A percentile compares a stretch with the other conserved stretches of the same genome.
phyloP scores from a whole-genome alignment of 2,797 vertebrate genomes.

The Coranthus polyacanthus region DNA sequence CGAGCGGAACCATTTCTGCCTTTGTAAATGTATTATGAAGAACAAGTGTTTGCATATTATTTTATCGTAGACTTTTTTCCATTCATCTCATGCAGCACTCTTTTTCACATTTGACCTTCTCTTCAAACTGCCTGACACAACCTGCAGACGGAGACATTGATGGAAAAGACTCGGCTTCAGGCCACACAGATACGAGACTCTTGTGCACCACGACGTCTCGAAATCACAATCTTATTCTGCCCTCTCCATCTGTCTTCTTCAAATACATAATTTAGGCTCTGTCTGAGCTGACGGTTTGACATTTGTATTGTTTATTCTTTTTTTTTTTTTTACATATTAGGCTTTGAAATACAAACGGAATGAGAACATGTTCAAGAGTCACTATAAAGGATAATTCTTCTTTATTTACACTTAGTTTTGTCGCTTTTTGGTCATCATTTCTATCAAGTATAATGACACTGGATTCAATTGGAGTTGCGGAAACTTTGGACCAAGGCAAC shows the following conservation, averaged over 20 bases:
- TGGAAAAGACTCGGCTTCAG: not conserved
- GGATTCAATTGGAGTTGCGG: too few species aligned
- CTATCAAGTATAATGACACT: too few species aligned
- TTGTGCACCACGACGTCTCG: not conserved
- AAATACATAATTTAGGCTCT: not conserved
- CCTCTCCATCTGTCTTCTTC: not conserved
- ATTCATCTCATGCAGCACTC: conserved; percentile 4
- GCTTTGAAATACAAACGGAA: too few species aligned
- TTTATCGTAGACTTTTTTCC: not conserved
- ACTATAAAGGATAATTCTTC: too few species aligned
- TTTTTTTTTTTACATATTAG: not conserved
- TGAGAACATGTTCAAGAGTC: too few species aligned
- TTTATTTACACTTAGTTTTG: too few species aligned
- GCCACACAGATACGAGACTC: not conserved
- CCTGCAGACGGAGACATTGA: conserved; percentile 9
- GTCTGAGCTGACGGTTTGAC: too few species aligned
- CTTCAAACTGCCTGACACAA: conserved; percentile 8
- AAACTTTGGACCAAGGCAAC: too few species aligned
- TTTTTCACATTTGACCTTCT: conserved; percentile 23
- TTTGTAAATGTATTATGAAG: not conserved
- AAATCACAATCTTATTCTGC: not conserved
- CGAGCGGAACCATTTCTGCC: conserved; percentile 1
- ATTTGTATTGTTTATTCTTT: too few species aligned
- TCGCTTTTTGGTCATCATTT: too few species aligned
- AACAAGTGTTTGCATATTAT: not conserved